Conservation (phyloP, 2,888 invertebrate genomes). For the Callyntrura guangdongensis region DNA sequence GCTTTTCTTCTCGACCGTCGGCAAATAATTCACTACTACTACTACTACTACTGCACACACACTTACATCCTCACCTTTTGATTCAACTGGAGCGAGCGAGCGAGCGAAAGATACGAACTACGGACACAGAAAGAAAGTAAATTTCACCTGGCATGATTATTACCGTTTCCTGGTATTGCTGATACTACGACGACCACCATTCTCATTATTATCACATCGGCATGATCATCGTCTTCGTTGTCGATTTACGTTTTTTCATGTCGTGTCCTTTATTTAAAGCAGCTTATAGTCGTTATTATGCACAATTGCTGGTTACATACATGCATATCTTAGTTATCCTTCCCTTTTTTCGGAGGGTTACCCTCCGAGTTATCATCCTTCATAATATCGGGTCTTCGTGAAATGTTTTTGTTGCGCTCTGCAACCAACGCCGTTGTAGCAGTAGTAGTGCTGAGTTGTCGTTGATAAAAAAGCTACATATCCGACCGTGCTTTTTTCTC, state of each 20-base stretch:
- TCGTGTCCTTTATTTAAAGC: slow-evolving; percentile 30
- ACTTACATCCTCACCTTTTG: slow-evolving; percentile 11
- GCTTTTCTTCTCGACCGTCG: slow-evolving; percentile 59
- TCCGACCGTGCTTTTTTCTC: too few species aligned
- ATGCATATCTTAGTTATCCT: neutral
- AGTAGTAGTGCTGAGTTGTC: too few species aligned
- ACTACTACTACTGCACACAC: too few species aligned
- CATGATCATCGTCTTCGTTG: slow-evolving; percentile 31
- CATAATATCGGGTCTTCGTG: too few species aligned
- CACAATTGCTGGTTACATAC: neutral
- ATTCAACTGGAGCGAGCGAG: slow-evolving; percentile 9
- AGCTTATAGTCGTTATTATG: slow-evolving; percentile 14
- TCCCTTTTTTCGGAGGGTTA: too few species aligned
- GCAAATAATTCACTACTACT: slow-evolving; percentile 70
- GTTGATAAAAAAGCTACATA: too few species aligned
- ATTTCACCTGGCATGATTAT: slow-evolving; percentile 61
- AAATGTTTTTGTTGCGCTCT: too few species aligned
- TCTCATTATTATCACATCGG: slow-evolving; percentile 22
- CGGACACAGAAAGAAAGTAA: slow-evolving; percentile 20
- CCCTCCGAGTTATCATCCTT: too few species aligned
- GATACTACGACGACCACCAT: slow-evolving; percentile 67
- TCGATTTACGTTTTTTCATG: neutral
- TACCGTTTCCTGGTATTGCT: slow-evolving; percentile 73
- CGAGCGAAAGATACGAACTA: too few species aligned
- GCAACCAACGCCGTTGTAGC: too few species aligned